These are phyloP conservation scores for Drosophila lutescens DNA, from an alignment of 2,888 invertebrate species.

Conservation along the genomic window DNA sequence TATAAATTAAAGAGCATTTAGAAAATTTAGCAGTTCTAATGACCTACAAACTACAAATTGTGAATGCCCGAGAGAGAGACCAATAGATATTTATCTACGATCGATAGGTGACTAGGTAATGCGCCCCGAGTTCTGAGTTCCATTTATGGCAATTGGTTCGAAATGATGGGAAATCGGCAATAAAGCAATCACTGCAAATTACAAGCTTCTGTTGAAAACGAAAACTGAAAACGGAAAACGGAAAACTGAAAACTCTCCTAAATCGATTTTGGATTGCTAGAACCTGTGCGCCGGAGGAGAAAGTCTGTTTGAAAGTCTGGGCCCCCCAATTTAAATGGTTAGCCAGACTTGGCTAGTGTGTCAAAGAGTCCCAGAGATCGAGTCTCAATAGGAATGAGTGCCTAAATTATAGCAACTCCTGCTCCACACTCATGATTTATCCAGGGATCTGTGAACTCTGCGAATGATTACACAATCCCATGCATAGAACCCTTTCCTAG, in stretches of 20 bases:
- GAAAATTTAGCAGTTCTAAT: conserved; percentile 66
- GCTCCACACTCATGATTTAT: not conserved
- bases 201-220: conserved; percentile 67
- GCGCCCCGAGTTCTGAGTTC: conserved; percentile 37
- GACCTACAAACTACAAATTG: conserved; percentile 58
- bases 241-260: conserved; percentile 36
- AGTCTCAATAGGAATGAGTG: too few relatives aligned
- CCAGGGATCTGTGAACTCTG: not conserved
- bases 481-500: conserved; percentile 3
- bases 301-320: conserved; percentile 22
- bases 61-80: conserved; percentile 14
- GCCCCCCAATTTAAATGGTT: conserved; percentile 2
- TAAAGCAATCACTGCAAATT: conserved; percentile 65
- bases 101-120: conserved; percentile 22
- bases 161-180: conserved; percentile 41
- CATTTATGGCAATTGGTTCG: conserved; percentile 37
- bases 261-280: conserved; percentile 17
- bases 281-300: conserved; percentile 13
- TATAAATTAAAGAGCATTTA: conserved; percentile 68
- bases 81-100: conserved; percentile 1
- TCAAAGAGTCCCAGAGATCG: not conserved
- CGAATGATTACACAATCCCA: conserved; percentile 1
- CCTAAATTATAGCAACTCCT: not conserved
- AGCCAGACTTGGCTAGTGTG: conserved; percentile 13
- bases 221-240: conserved; percentile 54